phyloP scores from a whole-genome alignment of 2,797 vertebrate genomes.

The Darevskia mixta region DNA sequence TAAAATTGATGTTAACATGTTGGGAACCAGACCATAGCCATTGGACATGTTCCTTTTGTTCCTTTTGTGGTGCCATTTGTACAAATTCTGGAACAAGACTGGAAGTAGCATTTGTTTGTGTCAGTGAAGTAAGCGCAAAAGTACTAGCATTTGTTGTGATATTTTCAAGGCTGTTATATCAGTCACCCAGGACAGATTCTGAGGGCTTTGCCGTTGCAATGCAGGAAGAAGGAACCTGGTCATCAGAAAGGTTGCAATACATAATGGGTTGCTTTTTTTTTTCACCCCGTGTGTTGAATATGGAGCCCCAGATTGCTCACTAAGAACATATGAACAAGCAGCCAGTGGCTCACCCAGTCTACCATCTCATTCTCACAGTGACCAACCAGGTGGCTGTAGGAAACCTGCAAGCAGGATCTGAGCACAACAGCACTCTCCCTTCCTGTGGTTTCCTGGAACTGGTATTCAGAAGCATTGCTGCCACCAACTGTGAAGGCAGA shows the following conservation, averaged over 20 bases:
- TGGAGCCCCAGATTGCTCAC: no score
- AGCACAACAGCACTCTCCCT: no score
- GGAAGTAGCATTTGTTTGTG: conserved; percentile 3
- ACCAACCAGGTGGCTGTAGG: no score
- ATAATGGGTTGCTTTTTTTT: background rate
- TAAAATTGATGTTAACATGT: conserved; percentile 17
- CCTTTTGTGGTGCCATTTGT: conserved; percentile 10
- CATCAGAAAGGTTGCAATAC: background rate
- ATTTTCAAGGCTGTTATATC: background rate
- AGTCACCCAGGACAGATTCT: background rate
- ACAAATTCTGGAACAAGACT: conserved; percentile 2
- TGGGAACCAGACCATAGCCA: background rate
- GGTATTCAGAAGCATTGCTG: no score
- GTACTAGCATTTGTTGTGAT: background rate
- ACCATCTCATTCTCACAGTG: no score
- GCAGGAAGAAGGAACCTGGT: background rate
- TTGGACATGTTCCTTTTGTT: conserved; percentile 22
- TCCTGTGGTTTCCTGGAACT: no score
- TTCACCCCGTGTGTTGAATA: background rate
- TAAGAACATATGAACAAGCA: no score
- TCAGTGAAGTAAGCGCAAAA: background rate
- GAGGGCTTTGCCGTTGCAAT: background rate
- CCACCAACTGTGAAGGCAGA: no score
- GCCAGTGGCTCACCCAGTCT: no score
- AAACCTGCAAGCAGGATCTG: no score